phyloP scores from a whole-genome alignment of 2,113 vertebrate genomes.

The Pteruthius melanotis region DNA sequence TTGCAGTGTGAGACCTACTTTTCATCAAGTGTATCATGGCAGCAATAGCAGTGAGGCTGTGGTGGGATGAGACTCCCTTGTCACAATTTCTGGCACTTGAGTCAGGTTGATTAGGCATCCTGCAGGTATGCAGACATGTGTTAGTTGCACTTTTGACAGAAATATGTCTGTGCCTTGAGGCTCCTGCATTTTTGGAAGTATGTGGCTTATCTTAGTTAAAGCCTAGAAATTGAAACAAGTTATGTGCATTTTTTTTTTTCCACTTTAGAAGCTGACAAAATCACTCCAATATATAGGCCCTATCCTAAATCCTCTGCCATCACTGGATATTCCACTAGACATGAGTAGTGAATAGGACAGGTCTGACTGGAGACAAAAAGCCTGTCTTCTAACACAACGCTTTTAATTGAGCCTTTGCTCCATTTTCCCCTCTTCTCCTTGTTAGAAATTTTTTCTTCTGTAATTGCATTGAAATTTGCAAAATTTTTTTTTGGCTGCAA shows the following conservation, averaged over 20 bases:
- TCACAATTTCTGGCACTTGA: not conserved
- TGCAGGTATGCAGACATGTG: not conserved
- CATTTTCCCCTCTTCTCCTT: not conserved
- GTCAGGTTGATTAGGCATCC: not conserved
- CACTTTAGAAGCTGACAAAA: not conserved
- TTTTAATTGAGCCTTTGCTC: not conserved
- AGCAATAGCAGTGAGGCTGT: not conserved
- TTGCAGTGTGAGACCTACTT: not conserved
- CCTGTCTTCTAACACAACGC: not conserved
- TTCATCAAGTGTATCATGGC: not conserved
- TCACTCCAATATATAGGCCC: not conserved
- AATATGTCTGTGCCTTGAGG: slow-evolving; percentile 2
- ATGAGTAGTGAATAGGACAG: rapidly evolving
- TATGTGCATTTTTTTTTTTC: not conserved
- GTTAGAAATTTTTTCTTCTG: not conserved
- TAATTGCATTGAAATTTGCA: not conserved
- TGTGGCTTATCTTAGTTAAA: slow-evolving; percentile 5
- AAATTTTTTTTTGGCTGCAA: not conserved
- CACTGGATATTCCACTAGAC: not conserved
- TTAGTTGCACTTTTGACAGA: not conserved
- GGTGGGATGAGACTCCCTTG: not conserved
- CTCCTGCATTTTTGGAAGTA: not conserved
- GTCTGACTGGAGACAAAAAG: not conserved
- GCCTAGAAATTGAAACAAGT: not conserved
- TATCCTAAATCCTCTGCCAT: not conserved